Base-by-base conservation (phyloP, 1,140 invertebrate species). In the Littorina saxatilis region DNA sequence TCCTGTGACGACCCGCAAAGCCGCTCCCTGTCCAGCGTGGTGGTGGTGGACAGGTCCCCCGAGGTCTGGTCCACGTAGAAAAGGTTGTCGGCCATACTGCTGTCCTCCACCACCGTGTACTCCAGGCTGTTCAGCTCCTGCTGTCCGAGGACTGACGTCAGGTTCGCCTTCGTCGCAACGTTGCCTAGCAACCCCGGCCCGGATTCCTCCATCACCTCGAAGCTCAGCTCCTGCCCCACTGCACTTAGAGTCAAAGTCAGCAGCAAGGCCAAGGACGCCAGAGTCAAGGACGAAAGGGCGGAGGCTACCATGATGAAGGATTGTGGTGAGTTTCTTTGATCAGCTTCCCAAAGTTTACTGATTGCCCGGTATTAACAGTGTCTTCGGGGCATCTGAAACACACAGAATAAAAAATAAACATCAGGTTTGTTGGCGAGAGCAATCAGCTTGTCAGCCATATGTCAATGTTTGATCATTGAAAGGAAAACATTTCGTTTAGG, bases 1-100 rank as follows among this genome's bases (percentile, higher is more conserved):
- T 23, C 32, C 15, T 75, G 17, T 11, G 70, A 27, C 1, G 80
- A 63, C 20, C 79, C 43, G 77, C 86, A 87, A 7, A 87, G 66
- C 20, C 63, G 40, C 40, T 88, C 87, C 23, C 86, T 43, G 80
- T 88, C 84, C 15, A 88, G 79, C 3, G 58, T 72, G 2, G 40
- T 77, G 0, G 74, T 61, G 9, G 83, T 86, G 47, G 50, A 78
- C 13, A 88, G 52, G 47, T 82, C 74, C 20, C 87, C 85, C 55
- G 50, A 80, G 27, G 76, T 70, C 27, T 79, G 73, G 47, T 83
- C 75, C 13, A 88, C 80, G 4, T 52, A 47, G 68, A 88, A 88
- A 37, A 83, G 52, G 29, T 75, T 52, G n/a, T 73, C n/a, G 17
- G 39, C 40, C 13, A 40, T 29, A 20, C 32, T 29, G 61, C 39